Conservation (phyloP, 2,113 vertebrate species). For the Pandion haliaetus region DNA sequence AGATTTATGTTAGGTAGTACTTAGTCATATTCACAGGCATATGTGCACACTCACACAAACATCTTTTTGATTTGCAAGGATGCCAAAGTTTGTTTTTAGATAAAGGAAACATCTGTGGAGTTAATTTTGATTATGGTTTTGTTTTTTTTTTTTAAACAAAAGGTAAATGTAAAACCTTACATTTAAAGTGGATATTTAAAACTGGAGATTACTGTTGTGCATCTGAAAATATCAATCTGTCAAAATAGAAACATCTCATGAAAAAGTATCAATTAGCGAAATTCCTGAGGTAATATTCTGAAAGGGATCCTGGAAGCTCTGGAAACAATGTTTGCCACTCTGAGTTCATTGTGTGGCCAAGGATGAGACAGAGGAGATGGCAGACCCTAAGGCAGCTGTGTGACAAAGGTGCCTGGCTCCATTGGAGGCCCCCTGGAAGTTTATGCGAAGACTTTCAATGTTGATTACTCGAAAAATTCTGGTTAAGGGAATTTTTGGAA, state of each 20-base stretch:
- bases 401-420: background rate
- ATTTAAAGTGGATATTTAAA: background rate
- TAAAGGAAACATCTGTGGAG: background rate
- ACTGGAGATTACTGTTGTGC: background rate
- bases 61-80: background rate
- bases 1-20: background rate
- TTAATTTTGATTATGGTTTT: background rate
- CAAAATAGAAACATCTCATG: background rate
- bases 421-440: background rate
- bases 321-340: background rate
- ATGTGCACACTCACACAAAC: background rate
- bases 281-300: background rate
- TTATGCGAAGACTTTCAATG: background rate
- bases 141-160: background rate
- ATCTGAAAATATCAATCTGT: background rate
- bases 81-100: background rate
- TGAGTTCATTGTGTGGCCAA: background rate
- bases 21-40: background rate
- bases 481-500: background rate
- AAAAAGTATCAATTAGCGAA: background rate
- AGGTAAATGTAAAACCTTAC: background rate
- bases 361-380: background rate
- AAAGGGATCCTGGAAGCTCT: background rate
- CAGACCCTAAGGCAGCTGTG: background rate
- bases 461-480: background rate